Conservation (phyloP, 2,888 invertebrate genomes). For the Iselma pallidipennis region DNA sequence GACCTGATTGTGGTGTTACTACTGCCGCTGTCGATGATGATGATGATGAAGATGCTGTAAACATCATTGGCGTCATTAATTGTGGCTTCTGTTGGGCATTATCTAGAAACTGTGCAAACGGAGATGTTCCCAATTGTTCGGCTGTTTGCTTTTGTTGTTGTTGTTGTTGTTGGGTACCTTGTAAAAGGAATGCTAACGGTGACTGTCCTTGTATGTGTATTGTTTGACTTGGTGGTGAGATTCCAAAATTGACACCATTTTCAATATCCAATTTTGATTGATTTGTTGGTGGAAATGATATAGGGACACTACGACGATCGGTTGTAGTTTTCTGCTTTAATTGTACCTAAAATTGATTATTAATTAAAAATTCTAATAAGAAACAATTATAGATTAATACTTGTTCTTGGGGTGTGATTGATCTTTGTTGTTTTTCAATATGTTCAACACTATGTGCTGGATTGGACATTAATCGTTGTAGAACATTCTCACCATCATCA, state of each 20-base stretch:
- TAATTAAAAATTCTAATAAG: neutral
- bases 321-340: slow-evolving; percentile 33
- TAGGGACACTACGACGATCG: slow-evolving; percentile 49
- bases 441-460: slow-evolving; percentile 85
- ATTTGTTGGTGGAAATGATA: slow-evolving; percentile 40
- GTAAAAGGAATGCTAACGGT: slow-evolving; percentile 44
- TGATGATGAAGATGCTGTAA: slow-evolving; percentile 62
- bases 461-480: slow-evolving; percentile 81
- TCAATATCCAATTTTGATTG: slow-evolving; percentile 47
- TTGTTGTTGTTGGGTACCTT: slow-evolving; percentile 33
- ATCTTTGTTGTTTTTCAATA: slow-evolving; percentile 84
- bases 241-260: slow-evolving; percentile 60
- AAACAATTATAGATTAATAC: neutral
- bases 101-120: slow-evolving; percentile 61
- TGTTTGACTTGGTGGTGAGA: slow-evolving; percentile 58
- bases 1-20: slow-evolving; percentile 6
- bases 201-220: slow-evolving; percentile 27
- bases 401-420: slow-evolving; percentile 70
- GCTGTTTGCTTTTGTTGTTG: slow-evolving; percentile 24
- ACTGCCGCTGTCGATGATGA: slow-evolving; percentile 9
- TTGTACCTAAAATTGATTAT: slow-evolving; percentile 6
- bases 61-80: slow-evolving; percentile 86
- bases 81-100: slow-evolving; percentile 67
- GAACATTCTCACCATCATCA: slow-evolving; percentile 59
- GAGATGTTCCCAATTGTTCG: slow-evolving; percentile 53